Evolutionary conservation across 1,140 invertebrate genomes (phyloP), one percentile per base, ranked within the genome.

Genomic region (Dermatophagoides farinae): DNA sequence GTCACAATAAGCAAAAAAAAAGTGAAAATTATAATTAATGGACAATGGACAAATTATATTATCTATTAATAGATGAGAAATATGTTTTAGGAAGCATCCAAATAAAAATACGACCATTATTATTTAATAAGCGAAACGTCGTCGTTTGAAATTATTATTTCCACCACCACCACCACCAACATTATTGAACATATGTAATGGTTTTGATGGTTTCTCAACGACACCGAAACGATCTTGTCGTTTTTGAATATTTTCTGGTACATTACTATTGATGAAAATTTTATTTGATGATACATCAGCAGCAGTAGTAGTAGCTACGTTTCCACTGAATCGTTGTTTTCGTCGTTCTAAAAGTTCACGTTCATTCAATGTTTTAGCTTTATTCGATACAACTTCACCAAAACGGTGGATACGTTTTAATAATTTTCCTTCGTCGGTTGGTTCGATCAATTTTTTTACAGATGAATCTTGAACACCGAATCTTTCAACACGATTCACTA

Each of bases 151-250:
- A 50, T 18, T 43, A 43, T 16, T 12, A 50, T 50, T 20, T 49
- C 9, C 8, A 49, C 8, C 18, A 49, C 9, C 18, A 8, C 18
- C 9, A 49, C 9, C 9, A 18, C 18, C 9, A 49, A 49, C 18
- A 9, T 49, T 6, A 18, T 11, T 49, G 9, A 49, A 49, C 46
- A 11, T 49, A 49, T 18, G 9, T 9, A 18, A 50, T 20, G 1
- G 22, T 18, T 50, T 18, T 50, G 12, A 25, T 50, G 38, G 14
- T n/a, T 55, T 44, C 39, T 55, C 53, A 23, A 55, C 53, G 6
- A 55, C 23, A 40, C 53, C 53, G 23, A 55, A 55, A 25, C 53
- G 53, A 20, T 39, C 53, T 18, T 55, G 53, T 38, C 53, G 53
- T 55, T 55, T 55, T 55, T 38, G 23, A 38, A 55, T 55, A n/a